phyloP scores from a whole-genome alignment of 2,888 invertebrate species.

The Argyresthia goedartella region DNA sequence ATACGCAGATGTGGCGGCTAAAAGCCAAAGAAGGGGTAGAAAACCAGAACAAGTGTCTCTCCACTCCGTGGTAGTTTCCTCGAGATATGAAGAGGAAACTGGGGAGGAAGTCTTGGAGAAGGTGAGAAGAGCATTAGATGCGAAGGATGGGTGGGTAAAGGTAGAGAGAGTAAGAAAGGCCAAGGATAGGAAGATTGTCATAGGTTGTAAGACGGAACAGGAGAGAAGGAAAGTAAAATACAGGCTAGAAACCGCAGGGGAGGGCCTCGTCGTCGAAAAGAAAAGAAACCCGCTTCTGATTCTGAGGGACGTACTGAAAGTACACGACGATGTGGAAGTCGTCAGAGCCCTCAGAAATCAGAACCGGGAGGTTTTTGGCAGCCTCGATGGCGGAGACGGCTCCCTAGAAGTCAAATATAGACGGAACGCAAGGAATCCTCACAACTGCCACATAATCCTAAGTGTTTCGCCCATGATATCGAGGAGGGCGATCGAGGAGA shows the following conservation, averaged over 20 bases:
- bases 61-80: background rate
- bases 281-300: constrained; percentile 9
- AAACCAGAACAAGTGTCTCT: background rate
- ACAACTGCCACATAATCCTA: constrained; percentile 8
- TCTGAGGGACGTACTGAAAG: constrained; percentile 7
- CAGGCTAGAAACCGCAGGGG: no score
- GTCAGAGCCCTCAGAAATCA: background rate
- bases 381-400: background rate
- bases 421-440: constrained; percentile 4
- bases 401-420: background rate
- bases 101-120: no score
- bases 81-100: background rate
- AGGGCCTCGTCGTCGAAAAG: no score
- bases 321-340: constrained; percentile 6
- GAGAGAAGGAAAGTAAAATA: no score
- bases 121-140: no score
- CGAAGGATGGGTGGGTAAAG: no score
- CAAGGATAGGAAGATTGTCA: no score
- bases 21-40: no score
- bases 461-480: constrained; percentile 7
- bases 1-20: no score
- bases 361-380: background rate
- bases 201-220: no score
- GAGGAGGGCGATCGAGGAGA: background rate
- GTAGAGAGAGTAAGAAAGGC: no score